These are phyloP conservation scores for Arremon aurantiirostris DNA, from an alignment of 2,797 vertebrate species.

Conservation along the genomic window DNA sequence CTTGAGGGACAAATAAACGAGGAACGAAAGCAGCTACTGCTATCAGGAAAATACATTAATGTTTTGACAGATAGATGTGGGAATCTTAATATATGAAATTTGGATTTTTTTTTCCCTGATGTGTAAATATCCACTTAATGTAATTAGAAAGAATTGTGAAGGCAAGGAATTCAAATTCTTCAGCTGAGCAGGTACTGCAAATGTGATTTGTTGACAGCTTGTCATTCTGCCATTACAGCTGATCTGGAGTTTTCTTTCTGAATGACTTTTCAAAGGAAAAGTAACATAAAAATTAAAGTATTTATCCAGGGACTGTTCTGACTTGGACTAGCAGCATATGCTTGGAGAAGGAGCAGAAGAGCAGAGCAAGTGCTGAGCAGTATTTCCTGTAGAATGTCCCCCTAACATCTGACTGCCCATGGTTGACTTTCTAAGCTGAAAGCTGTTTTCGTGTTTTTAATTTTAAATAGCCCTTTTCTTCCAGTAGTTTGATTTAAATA, in stretches of 20 bases:
- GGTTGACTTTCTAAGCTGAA: neutral
- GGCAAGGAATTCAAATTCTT: conserved; percentile 22
- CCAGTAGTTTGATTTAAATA: neutral
- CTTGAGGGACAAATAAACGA: conserved; percentile 38
- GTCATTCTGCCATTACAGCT: neutral
- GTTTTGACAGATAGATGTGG: conserved; percentile 26
- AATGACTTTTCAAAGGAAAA: neutral
- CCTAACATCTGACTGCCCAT: neutral
- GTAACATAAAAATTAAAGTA: neutral
- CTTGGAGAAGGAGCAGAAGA: neutral
- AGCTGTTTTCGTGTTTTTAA: neutral
- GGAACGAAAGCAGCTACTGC: neutral
- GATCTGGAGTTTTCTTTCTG: neutral
- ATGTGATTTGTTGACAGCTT: conserved; percentile 24
- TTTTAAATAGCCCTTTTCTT: neutral
- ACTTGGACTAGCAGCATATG: neutral
- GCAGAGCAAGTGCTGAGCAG: neutral
- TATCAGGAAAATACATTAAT: neutral
- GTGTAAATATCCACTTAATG: conserved; percentile 27
- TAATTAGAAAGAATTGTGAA: conserved; percentile 48
- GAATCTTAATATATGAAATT: neutral
- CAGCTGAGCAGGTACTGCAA: neutral
- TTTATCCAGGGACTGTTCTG: neutral
- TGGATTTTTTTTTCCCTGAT: neutral
- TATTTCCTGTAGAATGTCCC: neutral